phyloP scores from a whole-genome alignment of 1,140 invertebrate genomes.

The Magallana angulata region DNA sequence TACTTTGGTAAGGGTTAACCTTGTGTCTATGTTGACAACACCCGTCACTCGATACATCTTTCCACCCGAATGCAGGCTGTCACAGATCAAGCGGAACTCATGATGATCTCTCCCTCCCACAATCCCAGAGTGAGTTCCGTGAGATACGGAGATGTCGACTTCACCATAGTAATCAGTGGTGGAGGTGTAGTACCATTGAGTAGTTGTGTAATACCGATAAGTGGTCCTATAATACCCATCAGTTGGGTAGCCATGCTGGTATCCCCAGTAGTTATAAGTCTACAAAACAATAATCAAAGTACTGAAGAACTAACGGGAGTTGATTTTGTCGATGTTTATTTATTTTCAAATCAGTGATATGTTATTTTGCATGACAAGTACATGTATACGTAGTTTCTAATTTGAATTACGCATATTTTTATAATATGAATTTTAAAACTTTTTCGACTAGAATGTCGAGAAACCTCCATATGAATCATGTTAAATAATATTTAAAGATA shows the following conservation, averaged over 20 bases:
- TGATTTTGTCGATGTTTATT: too few relatives aligned
- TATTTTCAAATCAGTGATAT: too few relatives aligned
- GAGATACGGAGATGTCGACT: conserved; percentile 2
- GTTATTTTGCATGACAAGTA: too few relatives aligned
- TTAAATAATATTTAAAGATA: too few relatives aligned
- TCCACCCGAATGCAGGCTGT: not conserved
- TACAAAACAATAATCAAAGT: not conserved
- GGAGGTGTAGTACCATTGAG: not conserved
- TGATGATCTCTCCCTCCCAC: not conserved
- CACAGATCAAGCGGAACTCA: conserved; percentile 3
- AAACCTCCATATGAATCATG: too few relatives aligned
- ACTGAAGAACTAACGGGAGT: too few relatives aligned
- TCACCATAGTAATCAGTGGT: not conserved
- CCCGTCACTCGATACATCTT: not conserved
- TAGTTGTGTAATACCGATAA: not conserved
- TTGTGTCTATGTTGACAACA: not conserved
- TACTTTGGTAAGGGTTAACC: too few relatives aligned
- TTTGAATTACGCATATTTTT: too few relatives aligned
- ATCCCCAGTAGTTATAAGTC: conserved; percentile 19
- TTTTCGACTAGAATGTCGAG: too few relatives aligned
- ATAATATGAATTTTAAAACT: too few relatives aligned
- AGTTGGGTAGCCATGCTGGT: not conserved
- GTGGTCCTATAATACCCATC: not conserved
- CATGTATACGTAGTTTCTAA: too few relatives aligned
- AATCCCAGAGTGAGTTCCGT: not conserved